These are phyloP conservation scores for Zeus faber DNA, from an alignment of 2,113 vertebrate genomes.

Conservation along the genomic window DNA sequence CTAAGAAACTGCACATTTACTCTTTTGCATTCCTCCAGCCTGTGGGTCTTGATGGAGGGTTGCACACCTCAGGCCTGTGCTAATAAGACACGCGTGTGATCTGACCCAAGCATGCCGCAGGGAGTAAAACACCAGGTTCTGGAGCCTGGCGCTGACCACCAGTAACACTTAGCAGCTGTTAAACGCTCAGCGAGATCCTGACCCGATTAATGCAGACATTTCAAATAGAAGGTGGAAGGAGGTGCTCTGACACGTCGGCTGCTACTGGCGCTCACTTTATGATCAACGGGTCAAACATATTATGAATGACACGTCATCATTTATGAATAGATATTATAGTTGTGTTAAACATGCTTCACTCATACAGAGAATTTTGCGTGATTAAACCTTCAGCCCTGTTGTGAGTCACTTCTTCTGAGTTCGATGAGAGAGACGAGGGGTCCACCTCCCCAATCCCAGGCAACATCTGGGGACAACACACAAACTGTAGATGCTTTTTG, in stretches of 20 bases:
- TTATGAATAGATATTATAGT: conserved; percentile 8
- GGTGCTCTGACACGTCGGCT: conserved; percentile 18
- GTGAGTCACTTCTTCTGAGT: background rate
- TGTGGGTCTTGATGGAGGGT: background rate
- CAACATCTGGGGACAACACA: conserved; percentile 10
- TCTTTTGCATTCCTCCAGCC: background rate
- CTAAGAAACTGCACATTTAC: too few relatives aligned
- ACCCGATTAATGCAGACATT: conserved; percentile 44
- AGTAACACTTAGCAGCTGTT: conserved; percentile 60
- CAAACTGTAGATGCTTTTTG: conserved; percentile 1
- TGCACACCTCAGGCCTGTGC: conserved; percentile 20
- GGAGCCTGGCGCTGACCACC: conserved; percentile 40
- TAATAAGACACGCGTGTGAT: conserved; percentile 25
- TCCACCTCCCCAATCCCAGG: too few relatives aligned
- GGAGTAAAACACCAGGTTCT: conserved; percentile 33
- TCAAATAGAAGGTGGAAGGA: conserved; percentile 17
- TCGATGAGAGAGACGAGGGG: conserved; percentile 8
- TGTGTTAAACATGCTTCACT: conserved; percentile 35
- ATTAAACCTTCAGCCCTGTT: conserved; percentile 16
- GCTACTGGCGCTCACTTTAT: conserved; percentile 53
- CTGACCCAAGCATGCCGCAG: conserved; percentile 13
- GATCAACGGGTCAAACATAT: conserved; percentile 40
- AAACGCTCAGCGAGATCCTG: conserved; percentile 34
- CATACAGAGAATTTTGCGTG: conserved; percentile 24
- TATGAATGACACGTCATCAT: conserved; percentile 42